Evolutionary conservation across 1,140 invertebrate genomes (phyloP).

Genomic region (Drosophila ohnishii): DNA sequence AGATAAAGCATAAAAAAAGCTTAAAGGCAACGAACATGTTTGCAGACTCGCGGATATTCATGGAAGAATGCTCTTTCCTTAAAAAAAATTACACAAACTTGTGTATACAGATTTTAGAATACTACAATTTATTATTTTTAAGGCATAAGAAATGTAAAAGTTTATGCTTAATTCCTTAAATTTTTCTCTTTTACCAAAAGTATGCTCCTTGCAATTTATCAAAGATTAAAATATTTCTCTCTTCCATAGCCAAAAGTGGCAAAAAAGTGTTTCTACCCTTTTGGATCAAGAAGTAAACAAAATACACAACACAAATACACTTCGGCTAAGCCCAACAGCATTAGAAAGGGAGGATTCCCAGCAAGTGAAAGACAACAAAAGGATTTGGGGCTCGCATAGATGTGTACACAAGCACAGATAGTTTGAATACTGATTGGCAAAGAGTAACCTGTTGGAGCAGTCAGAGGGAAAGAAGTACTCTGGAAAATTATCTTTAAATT

Average conservation of each 20-base stretch:
- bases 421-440: slow-evolving; percentile 36
- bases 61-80: slow-evolving; percentile 8
- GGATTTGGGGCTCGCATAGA: slow-evolving; percentile 37
- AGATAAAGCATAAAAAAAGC: slow-evolving; percentile 29
- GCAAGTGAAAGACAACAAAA: slow-evolving; percentile 48
- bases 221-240: background rate
- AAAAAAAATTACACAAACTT: background rate
- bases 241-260: background rate
- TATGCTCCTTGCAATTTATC: background rate
- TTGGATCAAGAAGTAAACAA: slow-evolving; percentile 31
- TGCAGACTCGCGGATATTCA: background rate
- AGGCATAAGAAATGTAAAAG: too few species aligned
- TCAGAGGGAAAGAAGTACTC: background rate
- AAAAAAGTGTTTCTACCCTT: slow-evolving; percentile 22
- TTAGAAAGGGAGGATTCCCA: slow-evolving; percentile 43
- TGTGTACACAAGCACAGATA: slow-evolving; percentile 14
- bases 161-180: background rate
- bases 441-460: slow-evolving; percentile 58
- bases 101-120: background rate
- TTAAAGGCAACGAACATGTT: background rate
- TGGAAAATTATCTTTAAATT: background rate
- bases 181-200: slow-evolving; percentile 1
- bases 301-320: slow-evolving; percentile 43
- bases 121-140: background rate
- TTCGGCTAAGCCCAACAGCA: slow-evolving; percentile 56